These are phyloP conservation scores for Etheostoma perlongum DNA, from an alignment of 2,797 vertebrate species.

Conservation along the genomic window DNA sequence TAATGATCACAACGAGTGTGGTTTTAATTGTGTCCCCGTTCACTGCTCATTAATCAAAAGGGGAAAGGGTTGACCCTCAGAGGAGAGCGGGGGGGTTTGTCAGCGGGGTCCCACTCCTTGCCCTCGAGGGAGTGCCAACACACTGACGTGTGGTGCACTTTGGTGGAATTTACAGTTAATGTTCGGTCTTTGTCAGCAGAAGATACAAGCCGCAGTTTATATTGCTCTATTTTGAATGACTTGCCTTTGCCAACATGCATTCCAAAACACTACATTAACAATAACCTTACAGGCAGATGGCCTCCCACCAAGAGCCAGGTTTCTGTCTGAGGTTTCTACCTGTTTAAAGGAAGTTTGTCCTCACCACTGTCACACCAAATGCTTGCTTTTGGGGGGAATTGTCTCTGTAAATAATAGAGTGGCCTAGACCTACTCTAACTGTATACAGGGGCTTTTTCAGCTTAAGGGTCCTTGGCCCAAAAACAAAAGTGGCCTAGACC, in stretches of 20 bases:
- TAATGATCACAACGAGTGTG: conserved; percentile 59
- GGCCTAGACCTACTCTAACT: no score
- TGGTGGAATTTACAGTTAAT: conserved; percentile 8
- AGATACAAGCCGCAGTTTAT: not conserved
- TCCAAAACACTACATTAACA: not conserved
- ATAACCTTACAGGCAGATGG: no score
- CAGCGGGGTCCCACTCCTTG: conserved; percentile 18
- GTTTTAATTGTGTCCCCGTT: conserved; percentile 67
- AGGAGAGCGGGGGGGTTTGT: conserved; percentile 56
- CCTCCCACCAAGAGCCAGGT: no score
- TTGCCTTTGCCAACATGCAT: not conserved
- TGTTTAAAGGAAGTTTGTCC: no score
- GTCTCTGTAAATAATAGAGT: no score
- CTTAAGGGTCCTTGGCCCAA: no score
- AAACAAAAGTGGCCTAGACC: no score
- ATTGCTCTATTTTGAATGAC: conserved; percentile 1
- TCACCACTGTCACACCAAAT: no score
- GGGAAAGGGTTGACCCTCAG: conserved; percentile 63
- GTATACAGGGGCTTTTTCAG: no score
- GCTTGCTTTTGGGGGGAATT: no score
- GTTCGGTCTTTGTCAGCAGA: conserved; percentile 47
- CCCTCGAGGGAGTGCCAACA: conserved; percentile 23
- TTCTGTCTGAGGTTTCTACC: no score
- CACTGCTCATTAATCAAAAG: conserved; percentile 72
- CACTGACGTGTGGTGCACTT: no score